A percentile compares a stretch with the other conserved stretches of the same genome.
Conservation (phyloP, 2,797 vertebrate species). For the Cyprinella venusta region DNA sequence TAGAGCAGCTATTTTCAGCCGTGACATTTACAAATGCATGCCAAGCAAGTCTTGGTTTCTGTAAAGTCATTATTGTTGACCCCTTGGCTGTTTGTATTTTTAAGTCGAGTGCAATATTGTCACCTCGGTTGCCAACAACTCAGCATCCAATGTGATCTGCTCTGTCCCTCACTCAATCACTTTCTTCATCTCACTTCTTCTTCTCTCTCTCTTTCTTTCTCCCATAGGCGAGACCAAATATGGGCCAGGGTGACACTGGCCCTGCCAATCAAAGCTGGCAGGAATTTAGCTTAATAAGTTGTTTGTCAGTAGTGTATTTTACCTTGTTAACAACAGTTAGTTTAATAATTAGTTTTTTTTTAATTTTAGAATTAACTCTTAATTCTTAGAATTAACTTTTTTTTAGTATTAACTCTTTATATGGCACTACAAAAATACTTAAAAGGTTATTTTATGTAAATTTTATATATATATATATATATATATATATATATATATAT, state of each 20-base stretch:
- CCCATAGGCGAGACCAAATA: slow-evolving; percentile 3
- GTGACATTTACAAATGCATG: slow-evolving; percentile 65
- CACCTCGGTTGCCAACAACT: slow-evolving; percentile 35
- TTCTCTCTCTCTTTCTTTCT: not conserved
- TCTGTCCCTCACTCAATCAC: slow-evolving; percentile 21
- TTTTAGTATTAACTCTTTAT: too few species aligned
- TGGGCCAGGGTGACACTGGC: not conserved
- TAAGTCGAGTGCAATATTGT: slow-evolving; percentile 38
- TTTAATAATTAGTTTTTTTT: too few species aligned
- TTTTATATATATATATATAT: too few species aligned
- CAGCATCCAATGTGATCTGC: slow-evolving; percentile 31
- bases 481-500: too few species aligned
- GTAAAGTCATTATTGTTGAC: slow-evolving; percentile 61
- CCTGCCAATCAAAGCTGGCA: not conserved
- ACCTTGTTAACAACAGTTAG: not conserved
- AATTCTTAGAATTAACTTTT: too few species aligned
- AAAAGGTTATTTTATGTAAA: too few species aligned
- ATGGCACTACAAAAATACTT: too few species aligned
- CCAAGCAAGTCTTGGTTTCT: slow-evolving; percentile 59
- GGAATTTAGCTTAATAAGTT: not conserved
- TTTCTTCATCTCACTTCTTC: slow-evolving; percentile 29
- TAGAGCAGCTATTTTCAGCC: slow-evolving; percentile 56
- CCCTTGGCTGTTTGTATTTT: slow-evolving; percentile 58
- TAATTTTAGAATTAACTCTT: too few species aligned
- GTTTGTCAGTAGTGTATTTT: too few species aligned